Evolutionary conservation across 2,113 vertebrate genomes (phyloP), one percentile per base, ranked within the genome.

Genomic region (Cinclus mexicanus): DNA sequence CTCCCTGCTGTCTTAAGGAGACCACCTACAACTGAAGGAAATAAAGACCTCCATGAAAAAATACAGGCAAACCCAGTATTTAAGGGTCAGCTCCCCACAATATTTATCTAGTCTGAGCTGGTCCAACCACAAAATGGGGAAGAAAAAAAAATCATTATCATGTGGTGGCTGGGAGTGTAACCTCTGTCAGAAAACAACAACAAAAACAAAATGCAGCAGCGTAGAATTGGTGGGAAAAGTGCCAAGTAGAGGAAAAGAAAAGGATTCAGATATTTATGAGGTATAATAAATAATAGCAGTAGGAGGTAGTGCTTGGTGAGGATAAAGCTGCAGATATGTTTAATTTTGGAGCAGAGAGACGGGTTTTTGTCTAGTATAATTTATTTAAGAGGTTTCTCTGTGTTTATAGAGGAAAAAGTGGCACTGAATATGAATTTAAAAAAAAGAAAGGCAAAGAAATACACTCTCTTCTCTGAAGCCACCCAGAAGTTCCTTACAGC

Each of bases 21-120:
- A 97, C 95, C 90, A 97, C 95, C 95, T 96, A 96, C 90, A 92
- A 74, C 60, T 96, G 71, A 68, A 92, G 87, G 72, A 95, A 92
- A 87, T 93, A 94, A 93, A 88, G 76, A 87, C 44, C 56, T 92
- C 76, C 6, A 2, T 83, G 92, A 96, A 93, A 94, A 95, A 93
- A 87, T 53, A 78, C 24, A 90, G 86, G 72, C 76, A 92, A 94
- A 84, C 49, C 37, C 31, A 10, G 46, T 95, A 87, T 95, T 95
- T 93, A 83, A 89, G 93, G 79, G 88, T 78, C 85, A 93, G 56
- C 57, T 96, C 90, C 88, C 83, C 76, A 89, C 90, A 93, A 35
- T 87, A 94, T 96, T 95, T 94, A 72, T 64, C 44, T 96, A 95
- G 69, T 86, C 83, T 92, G 90, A 86, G 60, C 86, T 93, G 72